Base-by-base conservation (phyloP, 2,888 invertebrate genomes). In the Eupithecia pulchellata region DNA sequence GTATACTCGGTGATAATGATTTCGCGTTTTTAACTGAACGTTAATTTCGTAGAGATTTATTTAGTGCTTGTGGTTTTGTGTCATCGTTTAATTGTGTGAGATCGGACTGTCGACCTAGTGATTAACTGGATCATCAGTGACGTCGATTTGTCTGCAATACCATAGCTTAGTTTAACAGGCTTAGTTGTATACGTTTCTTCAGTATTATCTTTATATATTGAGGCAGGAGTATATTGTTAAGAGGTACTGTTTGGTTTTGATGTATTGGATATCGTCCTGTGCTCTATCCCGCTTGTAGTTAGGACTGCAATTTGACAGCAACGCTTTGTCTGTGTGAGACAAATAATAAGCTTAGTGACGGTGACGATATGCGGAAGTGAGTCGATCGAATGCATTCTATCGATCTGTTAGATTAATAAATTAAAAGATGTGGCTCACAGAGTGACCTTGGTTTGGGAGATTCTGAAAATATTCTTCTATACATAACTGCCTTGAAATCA, bases 181-280 rank as follows among this genome's bases (percentile, higher is more conserved):
- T 93, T 91, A 92, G 92, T 92, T 80, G 79, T 81, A 82, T 79
- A 81, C 78, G 80, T 79, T 70, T 73, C 81, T 76, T 78, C 81
- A 80, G 81, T 82, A 82, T 84, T 84, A 81, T 71, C 71, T 74
- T 81, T 82, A 80, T 83, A 82, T 64, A 75, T 82, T 82, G 68
- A 82, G 79, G 80, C 82, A 83, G 85, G 84, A 84, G 84, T 78
- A 83, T 83, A 79, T 82, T 85, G 85, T 84, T 78, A 80, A 82
- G 90, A 92, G 92, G 92, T 92, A 92, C 85, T 79, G 83, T 89
- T 86, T 85, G 86, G 86, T 88, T 52, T 88, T 89, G 82, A 84
- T 91, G 89, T 92, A 87, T 92, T 93, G 93, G 92, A 89, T 93
- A 91, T 92, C 90, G 89, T 89, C 86, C 84, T 89, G 87, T 90